Evolutionary conservation across 1,140 invertebrate genomes (phyloP), one percentile per base, ranked within the genome.

Genomic region (Pseudomyrmex concolor): DNA sequence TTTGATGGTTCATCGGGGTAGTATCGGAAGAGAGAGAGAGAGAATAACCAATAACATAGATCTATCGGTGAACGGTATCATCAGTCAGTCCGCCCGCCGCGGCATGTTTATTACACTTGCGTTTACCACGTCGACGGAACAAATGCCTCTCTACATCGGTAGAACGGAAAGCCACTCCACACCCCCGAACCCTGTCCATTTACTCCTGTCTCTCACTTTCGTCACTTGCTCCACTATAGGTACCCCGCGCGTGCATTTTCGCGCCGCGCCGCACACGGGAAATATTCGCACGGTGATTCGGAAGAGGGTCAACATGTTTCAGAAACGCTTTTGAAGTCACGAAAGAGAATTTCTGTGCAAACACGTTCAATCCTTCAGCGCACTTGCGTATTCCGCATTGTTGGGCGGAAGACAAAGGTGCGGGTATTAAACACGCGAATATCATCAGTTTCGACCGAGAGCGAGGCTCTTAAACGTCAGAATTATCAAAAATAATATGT

Each of bases 141-240:
- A 89, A 89, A 89, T 89, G 88, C 85, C 60, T 59, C 59, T 62
- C 45, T 17, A 66, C 22, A 34, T 34, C 17, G 57, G 19, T 34
- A 74, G 48, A 87, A 83, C 83, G 78, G 68, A 51, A 89, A 89
- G 84, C 85, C 68, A 89, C 77, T 84, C 67, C 43, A 66, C 63
- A 34, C 34, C 5, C 77, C 73, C 83, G 45, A 85, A 86, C 86
- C 82, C 83, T 76, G 88, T 84, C 88, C 85, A 89, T 89, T 77
- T 89, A 89, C 89, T 83, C 68, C 88, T 89, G 88, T 87, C 88
- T 74, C 70, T 89, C 88, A 89, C 88, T 89, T 89, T 87, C 87
- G 73, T 87, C 78, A 85, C 88, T 68, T 89, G 63, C 63, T 50
- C 64, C 22, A 25, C 50, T 50, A 57, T 34, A 34, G 5, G 34